Evolutionary conservation across 1,140 invertebrate species (phyloP).

Genomic region (Drosophila elegans): DNA sequence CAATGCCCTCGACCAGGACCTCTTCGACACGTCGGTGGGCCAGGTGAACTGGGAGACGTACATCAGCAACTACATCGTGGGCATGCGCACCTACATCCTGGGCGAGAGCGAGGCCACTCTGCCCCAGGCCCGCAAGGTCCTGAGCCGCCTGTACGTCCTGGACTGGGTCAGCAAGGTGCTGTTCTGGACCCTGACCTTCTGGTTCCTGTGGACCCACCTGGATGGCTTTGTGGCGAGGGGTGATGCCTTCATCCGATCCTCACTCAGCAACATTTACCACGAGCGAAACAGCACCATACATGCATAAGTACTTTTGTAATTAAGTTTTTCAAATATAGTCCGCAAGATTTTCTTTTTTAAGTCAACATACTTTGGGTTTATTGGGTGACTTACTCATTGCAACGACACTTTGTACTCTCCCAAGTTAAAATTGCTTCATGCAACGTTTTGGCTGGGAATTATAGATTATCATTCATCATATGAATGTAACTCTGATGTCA

Average conservation of each 20-base stretch:
- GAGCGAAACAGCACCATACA: slow-evolving; percentile 61
- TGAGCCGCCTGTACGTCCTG: slow-evolving; percentile 87
- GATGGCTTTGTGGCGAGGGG: slow-evolving; percentile 71
- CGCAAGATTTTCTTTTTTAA: slow-evolving; percentile 41
- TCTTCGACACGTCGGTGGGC: slow-evolving; percentile 87
- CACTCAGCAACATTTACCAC: slow-evolving; percentile 59
- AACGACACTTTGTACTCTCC: no score
- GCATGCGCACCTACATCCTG: slow-evolving; percentile 89
- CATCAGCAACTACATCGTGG: slow-evolving; percentile 90
- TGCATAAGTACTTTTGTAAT: slow-evolving; percentile 46
- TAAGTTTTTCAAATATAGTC: slow-evolving; percentile 39
- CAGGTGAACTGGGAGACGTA: slow-evolving; percentile 89
- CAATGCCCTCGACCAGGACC: slow-evolving; percentile 86
- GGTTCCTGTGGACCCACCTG: slow-evolving; percentile 84
- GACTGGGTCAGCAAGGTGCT: slow-evolving; percentile 84
- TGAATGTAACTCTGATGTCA: no score
- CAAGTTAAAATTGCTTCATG: no score
- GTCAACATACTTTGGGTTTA: background rate
- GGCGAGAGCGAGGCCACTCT: slow-evolving; percentile 92
- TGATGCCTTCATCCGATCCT: slow-evolving; percentile 69
- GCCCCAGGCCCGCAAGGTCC: slow-evolving; percentile 88
- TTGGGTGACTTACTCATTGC: no score
- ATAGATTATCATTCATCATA: no score
- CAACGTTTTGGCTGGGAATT: no score
- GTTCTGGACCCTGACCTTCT: slow-evolving; percentile 78